A percentile compares a stretch with the other conserved stretches of the same genome.
phyloP scores from a whole-genome alignment of 2,113 vertebrate species.

The Vireo altiloquus region DNA sequence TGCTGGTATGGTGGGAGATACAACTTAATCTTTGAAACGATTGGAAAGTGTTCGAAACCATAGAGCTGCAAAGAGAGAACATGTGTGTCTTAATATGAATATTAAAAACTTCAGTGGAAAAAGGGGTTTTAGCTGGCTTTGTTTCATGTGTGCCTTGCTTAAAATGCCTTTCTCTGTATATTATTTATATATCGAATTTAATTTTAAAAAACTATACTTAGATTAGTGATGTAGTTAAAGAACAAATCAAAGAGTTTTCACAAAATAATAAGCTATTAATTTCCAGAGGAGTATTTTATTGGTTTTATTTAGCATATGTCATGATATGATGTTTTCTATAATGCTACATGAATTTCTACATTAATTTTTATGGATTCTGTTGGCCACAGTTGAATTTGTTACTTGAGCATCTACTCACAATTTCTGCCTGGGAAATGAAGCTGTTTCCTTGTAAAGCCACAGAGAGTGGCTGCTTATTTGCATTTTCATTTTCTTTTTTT shows the following conservation, averaged over 20 bases:
- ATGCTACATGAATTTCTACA: not conserved
- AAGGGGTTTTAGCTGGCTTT: not conserved
- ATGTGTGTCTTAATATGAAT: not conserved
- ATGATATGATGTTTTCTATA: not conserved
- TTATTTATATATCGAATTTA: not conserved
- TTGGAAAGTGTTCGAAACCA: not conserved
- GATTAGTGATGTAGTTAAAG: not conserved
- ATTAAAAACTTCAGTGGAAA: not conserved
- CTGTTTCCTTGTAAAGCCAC: not conserved
- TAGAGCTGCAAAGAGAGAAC: not conserved
- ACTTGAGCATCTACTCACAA: not conserved
- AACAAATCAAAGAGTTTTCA: not conserved
- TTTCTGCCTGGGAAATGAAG: not conserved
- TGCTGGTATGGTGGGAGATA: not conserved
- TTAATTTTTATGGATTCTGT: not conserved
- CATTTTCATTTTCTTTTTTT: not conserved
- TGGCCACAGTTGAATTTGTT: not conserved
- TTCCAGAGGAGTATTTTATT: not conserved
- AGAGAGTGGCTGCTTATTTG: not conserved
- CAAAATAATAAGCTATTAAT: not conserved
- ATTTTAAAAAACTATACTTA: not conserved
- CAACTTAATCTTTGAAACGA: not conserved
- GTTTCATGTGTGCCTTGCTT: not conserved
- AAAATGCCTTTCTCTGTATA: not conserved
- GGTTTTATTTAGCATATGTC: not conserved